Evolutionary conservation across 2,888 invertebrate genomes (phyloP), one percentile per base, ranked within the genome.

Genomic region (Norana najaformis): DNA sequence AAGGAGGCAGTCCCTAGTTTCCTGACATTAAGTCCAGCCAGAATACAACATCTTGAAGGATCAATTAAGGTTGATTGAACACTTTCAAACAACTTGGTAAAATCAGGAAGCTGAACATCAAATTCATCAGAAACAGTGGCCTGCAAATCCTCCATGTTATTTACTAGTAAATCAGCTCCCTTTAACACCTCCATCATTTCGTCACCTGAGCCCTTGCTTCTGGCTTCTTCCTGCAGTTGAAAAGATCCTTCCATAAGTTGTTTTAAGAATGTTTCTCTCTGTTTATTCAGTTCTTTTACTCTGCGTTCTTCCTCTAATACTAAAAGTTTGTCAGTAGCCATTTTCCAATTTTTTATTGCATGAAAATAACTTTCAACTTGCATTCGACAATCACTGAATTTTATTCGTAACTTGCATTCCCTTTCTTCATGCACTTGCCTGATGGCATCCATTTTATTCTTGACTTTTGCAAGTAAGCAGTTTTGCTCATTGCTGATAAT

Each of bases 11-110:
- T 37, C 16, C 37, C 36, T 23, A 20, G 85, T 36, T 37, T 85
- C 85, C 85, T 18, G 37, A 85, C 23, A 23, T 37, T 85, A 85
- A 85, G 85, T 36, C 85, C 85, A 85, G 85, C 85, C 85, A 85
- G 20, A 85, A 85, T 23, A 8, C 85, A 18, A 37, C 85, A 85
- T 85, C 85, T 35, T 6, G 36, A 85, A 35, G 85, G 85, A 37
- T 85, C 85, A 14, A 37, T 35, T 23, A 36, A 35, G 35, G 85
- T 37, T 16, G 69, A n/a, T n/a, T 69, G 69, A 69, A 69, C 30
- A 69, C 69, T 69, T 69, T 69, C 69, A 69, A 69, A 69, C n/a
- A 69, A n/a, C 69, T 69, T 69, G 69, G 69, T 69, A n/a, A 69
- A 69, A 69, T 69, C 69, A n/a, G 69, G 69, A 69, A 69, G 69